Conservation (phyloP, 2,113 vertebrate genomes). For the Neopipo cinnamomea region DNA sequence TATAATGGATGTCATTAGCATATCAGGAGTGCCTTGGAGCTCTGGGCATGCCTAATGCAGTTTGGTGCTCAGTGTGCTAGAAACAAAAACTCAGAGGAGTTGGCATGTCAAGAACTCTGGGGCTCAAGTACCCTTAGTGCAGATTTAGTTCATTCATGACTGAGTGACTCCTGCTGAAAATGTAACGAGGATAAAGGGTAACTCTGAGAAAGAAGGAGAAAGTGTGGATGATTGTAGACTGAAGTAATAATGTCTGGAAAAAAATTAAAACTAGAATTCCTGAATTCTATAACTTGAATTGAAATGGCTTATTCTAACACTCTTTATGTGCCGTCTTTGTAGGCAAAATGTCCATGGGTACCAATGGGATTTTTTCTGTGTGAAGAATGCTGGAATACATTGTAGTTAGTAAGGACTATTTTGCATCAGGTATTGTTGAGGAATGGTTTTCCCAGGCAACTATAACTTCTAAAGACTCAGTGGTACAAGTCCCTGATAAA, state of each 20-base stretch:
- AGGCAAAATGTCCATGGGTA: neutral
- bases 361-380: neutral
- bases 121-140: neutral
- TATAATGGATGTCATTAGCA: conserved; percentile 2
- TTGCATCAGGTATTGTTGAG: neutral
- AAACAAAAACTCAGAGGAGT: neutral
- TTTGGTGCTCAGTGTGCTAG: neutral
- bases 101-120: neutral
- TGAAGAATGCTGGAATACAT: neutral
- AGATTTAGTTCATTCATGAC: neutral
- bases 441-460: neutral
- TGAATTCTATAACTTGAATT: neutral
- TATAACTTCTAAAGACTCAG: neutral
- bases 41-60: neutral
- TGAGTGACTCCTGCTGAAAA: neutral
- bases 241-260: neutral
- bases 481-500: neutral
- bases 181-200: neutral
- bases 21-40: neutral
- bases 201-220: neutral
- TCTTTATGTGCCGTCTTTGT: neutral
- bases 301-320: neutral
- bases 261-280: neutral
- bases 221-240: neutral
- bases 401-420: neutral